Evolutionary conservation across 2,888 invertebrate species (phyloP), one percentile per base, ranked within the genome.

Genomic region (Latrodectus elegans): DNA sequence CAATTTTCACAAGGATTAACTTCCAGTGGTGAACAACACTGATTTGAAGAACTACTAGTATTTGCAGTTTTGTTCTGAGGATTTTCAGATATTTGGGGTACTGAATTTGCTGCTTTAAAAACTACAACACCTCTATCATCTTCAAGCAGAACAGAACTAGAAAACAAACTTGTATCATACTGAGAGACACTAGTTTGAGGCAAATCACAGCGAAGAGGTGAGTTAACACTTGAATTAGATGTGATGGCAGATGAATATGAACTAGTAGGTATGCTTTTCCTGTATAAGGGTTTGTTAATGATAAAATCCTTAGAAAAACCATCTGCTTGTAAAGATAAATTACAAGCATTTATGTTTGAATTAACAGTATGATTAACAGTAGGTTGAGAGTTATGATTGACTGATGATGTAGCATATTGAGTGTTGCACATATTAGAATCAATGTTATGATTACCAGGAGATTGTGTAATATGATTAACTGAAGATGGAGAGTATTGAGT

Each of bases 1-100:
- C 81, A 87, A 22, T 49, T 87, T 22, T 81, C 55, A 49, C 81
- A 82, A 10, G 86, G 86, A 49, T 87, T 51, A 11, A 77, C 60
- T 67, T 87, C 86, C n/a, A 67, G n/a, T 22, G 86, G 73, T 14
- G 86, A 87, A 67, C 81, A 82, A 53, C 86, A 87, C 1, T 49
- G 12, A 49, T 64, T 73, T 60, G 26, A 14, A 14, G 26, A 9
- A 55, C 1, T 49, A 51, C 10, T 38, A 12, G n/a, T 15, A 15
- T 22, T 60, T 17, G 51, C 8, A 53, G 26, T n/a, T 71, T n/a
- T n/a, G 10, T 17, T 38, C 6, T 15, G 14, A 68, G 65, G 26
- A 4, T 49, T 60, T 22, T 73, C 64, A 6, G 26, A 52, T 55
- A 53, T 53, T 60, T 72, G 12, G 14, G 55, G 15, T n/a, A 38